Percentiles rank a stretch among this genome's conserved stretches.
Evolutionary conservation across 2,888 invertebrate species (phyloP).

Genomic region (Erebia ligea): DNA sequence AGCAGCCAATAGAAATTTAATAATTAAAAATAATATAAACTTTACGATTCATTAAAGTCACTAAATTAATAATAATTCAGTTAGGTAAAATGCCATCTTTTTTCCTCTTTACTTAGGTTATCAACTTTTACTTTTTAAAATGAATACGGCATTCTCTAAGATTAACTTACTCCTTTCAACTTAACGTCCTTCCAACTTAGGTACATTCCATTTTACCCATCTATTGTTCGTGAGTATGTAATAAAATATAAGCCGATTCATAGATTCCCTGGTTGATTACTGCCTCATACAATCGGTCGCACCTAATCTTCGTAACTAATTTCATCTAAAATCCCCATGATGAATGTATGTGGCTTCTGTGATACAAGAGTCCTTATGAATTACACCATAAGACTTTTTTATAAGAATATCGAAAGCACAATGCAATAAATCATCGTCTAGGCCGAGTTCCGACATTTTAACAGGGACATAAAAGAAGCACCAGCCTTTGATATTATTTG

Average conservation of each 20-base stretch:
- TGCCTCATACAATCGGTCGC: background rate
- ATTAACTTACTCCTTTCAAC: background rate
- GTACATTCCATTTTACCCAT: background rate
- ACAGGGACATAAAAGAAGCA: constrained; percentile 39
- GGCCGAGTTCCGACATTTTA: constrained; percentile 39
- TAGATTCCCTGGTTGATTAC: background rate
- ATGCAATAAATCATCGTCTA: constrained; percentile 39
- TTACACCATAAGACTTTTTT: constrained; percentile 32
- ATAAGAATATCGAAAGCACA: constrained; percentile 30
- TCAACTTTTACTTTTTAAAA: background rate
- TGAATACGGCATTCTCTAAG: no score
- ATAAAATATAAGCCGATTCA: constrained; percentile 2
- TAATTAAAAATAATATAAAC: no score
- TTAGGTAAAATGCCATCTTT: no score
- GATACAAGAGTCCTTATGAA: constrained; percentile 17
- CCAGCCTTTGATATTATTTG: constrained; percentile 37
- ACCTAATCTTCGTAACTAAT: constrained; percentile 7
- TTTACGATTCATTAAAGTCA: no score
- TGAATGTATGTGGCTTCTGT: background rate
- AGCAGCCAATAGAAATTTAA: no score
- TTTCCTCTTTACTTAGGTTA: background rate
- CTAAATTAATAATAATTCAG: no score
- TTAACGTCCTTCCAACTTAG: background rate
- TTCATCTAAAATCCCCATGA: constrained; percentile 24
- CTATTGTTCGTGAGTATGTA: background rate